A percentile compares a stretch with the other conserved stretches of the same genome.
These are phyloP conservation scores for Trachelus tabidus DNA, from an alignment of 2,888 invertebrate genomes.

Conservation along the genomic window DNA sequence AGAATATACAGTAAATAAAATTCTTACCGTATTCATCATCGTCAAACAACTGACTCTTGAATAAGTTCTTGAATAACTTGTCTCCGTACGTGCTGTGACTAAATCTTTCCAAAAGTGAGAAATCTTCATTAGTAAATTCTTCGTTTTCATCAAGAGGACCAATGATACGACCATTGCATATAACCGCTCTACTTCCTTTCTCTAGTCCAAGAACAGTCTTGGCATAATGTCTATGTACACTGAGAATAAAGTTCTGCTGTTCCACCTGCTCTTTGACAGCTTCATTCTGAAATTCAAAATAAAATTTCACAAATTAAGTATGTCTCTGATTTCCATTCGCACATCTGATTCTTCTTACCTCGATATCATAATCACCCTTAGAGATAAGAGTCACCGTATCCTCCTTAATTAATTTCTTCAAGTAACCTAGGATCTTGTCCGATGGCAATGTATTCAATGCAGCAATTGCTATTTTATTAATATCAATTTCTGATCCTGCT, in stretches of 20 bases:
- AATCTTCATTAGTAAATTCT: slow-evolving; percentile 87
- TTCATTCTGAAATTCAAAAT: slow-evolving; percentile 41
- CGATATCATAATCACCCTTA: slow-evolving; percentile 69
- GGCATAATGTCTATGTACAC: slow-evolving; percentile 73
- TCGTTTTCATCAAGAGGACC: slow-evolving; percentile 85
- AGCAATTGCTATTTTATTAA: slow-evolving; percentile 79
- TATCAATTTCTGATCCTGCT: slow-evolving; percentile 54
- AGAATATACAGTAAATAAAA: slow-evolving; percentile 7
- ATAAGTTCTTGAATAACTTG: slow-evolving; percentile 75
- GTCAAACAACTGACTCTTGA: slow-evolving; percentile 68
- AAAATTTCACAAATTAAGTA: not conserved
- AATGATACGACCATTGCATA: slow-evolving; percentile 89
- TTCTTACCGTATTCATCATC: slow-evolving; percentile 65
- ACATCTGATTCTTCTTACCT: slow-evolving; percentile 65
- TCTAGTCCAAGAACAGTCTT: slow-evolving; percentile 78
- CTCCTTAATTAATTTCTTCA: slow-evolving; percentile 71
- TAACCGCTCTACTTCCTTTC: slow-evolving; percentile 76
- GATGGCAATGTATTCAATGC: slow-evolving; percentile 73
- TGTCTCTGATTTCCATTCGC: not conserved
- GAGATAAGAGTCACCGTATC: slow-evolving; percentile 62
- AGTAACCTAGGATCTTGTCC: slow-evolving; percentile 71
- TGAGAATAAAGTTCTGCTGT: slow-evolving; percentile 46
- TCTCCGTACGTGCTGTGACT: slow-evolving; percentile 78
- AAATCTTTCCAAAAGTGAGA: slow-evolving; percentile 85
- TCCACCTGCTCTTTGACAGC: slow-evolving; percentile 37